phyloP scores from a whole-genome alignment of 2,113 vertebrate species.

The Caloenas nicobarica region DNA sequence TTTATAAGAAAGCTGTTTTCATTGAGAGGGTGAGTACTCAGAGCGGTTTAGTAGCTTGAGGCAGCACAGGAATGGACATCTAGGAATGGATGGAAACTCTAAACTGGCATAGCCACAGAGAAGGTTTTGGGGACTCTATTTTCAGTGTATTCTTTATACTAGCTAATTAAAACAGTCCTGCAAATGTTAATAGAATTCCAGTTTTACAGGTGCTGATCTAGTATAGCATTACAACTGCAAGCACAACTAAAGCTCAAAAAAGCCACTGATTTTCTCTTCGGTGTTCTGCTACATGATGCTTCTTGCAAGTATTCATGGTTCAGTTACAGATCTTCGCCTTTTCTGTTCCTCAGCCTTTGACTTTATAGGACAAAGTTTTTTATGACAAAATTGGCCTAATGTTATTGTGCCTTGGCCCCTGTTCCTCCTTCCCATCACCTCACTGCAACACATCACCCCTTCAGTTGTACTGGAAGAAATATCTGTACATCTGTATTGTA shows the following conservation, averaged over 20 bases:
- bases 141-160: background rate
- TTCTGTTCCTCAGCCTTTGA: background rate
- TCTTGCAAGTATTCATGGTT: background rate
- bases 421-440: background rate
- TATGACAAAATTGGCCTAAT: background rate
- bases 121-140: background rate
- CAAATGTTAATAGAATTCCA: background rate
- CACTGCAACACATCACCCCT: background rate
- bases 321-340: background rate
- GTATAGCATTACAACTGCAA: background rate
- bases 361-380: background rate
- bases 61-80: background rate
- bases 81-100: background rate
- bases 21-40: background rate
- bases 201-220: background rate
- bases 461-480: background rate
- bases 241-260: background rate
- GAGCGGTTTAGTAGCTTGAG: background rate
- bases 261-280: background rate
- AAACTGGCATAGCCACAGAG: background rate
- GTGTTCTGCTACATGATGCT: background rate
- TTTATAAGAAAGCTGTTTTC: background rate
- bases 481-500: background rate
- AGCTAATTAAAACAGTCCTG: background rate
- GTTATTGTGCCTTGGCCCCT: background rate